Percentiles rank a stretch among this genome's conserved stretches.
Evolutionary conservation across 2,797 vertebrate species (phyloP).

Genomic region (Neosilurus mollespiculum): DNA sequence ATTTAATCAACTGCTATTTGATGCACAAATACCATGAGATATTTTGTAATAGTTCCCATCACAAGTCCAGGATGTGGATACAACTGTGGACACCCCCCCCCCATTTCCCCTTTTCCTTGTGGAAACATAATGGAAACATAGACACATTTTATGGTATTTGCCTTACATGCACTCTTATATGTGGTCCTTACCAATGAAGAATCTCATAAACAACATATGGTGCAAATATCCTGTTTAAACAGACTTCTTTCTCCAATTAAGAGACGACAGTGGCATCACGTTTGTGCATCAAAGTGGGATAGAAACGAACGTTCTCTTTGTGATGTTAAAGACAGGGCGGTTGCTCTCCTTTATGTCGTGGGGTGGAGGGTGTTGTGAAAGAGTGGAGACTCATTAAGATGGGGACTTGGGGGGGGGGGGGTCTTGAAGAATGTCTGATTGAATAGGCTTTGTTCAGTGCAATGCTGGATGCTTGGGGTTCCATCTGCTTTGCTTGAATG

Average conservation of each 20-base stretch:
- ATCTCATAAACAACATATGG: constrained; percentile 65
- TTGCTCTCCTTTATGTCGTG: constrained; percentile 60
- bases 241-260: constrained; percentile 64
- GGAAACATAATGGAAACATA: constrained; percentile 34
- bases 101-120: neutral
- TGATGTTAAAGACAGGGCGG: constrained; percentile 72
- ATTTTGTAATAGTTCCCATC: neutral
- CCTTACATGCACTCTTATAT: constrained; percentile 34
- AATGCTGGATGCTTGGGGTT: constrained; percentile 42
- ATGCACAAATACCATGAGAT: neutral
- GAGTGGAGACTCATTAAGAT: constrained; percentile 53
- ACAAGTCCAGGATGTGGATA: neutral
- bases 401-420: constrained; percentile 49
- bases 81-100: neutral
- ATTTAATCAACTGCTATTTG: neutral
- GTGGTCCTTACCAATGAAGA: constrained; percentile 54
- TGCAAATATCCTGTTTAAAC: constrained; percentile 65
- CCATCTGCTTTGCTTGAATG: constrained; percentile 48
- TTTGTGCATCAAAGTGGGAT: constrained; percentile 48
- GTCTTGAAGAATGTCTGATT: constrained; percentile 59
- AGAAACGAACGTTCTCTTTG: constrained; percentile 64
- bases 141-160: constrained; percentile 34
- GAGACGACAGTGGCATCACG: constrained; percentile 40
- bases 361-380: constrained; percentile 45
- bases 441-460: constrained; percentile 61